A percentile compares a stretch with the other conserved stretches of the same genome.
phyloP scores from a whole-genome alignment of 2,888 invertebrate species.

The Hyles lineata region DNA sequence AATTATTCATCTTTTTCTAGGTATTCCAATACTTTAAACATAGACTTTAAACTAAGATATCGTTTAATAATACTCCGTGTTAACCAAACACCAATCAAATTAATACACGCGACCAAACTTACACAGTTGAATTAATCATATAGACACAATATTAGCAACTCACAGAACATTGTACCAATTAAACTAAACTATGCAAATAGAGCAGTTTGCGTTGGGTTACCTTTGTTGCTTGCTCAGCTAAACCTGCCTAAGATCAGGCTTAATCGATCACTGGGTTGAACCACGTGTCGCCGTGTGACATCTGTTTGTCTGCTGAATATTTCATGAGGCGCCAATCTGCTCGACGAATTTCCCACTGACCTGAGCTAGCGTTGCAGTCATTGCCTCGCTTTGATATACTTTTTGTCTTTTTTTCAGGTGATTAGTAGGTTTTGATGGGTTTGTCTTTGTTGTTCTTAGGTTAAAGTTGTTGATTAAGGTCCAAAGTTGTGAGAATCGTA shows the following conservation, averaged over 20 bases:
- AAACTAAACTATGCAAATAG: constrained; percentile 11
- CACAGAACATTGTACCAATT: constrained; percentile 10
- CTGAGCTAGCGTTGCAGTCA: neutral
- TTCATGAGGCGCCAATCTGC: constrained; percentile 47
- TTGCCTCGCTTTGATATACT: neutral
- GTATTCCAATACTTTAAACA: too few species aligned
- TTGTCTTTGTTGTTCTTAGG: too few species aligned
- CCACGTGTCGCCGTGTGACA: constrained; percentile 38
- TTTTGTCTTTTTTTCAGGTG: too few species aligned
- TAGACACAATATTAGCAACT: neutral
- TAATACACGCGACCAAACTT: neutral
- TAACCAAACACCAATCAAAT: too few species aligned
- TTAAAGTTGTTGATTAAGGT: too few species aligned
- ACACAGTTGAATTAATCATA: neutral
- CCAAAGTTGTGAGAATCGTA: too few species aligned
- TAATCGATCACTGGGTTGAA: constrained; percentile 30
- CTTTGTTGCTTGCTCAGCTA: constrained; percentile 13
- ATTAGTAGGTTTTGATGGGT: too few species aligned
- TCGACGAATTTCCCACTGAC: constrained; percentile 33
- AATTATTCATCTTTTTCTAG: too few species aligned
- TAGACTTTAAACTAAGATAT: too few species aligned
- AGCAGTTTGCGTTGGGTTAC: neutral
- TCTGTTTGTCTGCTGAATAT: constrained; percentile 51
- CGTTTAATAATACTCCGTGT: too few species aligned
- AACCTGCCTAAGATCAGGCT: constrained; percentile 28